Base-by-base conservation (phyloP, 1,140 invertebrate species). In the Akabosia matsudoensis region DNA sequence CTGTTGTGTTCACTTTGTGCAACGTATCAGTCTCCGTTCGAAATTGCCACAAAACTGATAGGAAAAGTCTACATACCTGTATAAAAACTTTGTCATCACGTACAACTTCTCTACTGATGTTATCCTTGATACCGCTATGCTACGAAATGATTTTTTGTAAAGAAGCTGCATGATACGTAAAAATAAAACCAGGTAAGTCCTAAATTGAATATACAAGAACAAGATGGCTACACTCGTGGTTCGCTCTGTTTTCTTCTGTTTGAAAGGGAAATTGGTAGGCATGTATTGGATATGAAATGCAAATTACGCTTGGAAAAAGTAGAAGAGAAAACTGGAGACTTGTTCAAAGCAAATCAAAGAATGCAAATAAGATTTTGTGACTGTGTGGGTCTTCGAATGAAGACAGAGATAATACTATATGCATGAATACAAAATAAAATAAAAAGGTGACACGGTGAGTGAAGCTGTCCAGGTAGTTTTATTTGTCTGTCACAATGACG, bases 301-400 rank as follows among this genome's bases (percentile, higher is more conserved):
- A 56, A 16, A 56, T 7, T 16, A 16, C 22, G 37, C 7, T 18
- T 45, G 18, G 14, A 56, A 56, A 56, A 24, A 56, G 10, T 10
- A 56, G 24, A 56, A 56, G 54, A 56, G 54, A 56, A 56, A 7
- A 13, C 3, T 56, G n/a, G 24, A 24, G 54, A 10, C 37, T 18
- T 22, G 14, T 22, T 56, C 54, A 56, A 56, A 56, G 54, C 10
- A 56, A 56, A 56, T 56, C 54, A 56, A 10, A 56, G 54, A 16
- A 56, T 56, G 54, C 54, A 56, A 56, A 56, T 56, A 56, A 56
- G 54, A 24, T 56, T 56, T 45, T 45, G n/a, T 45, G 37, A 7
- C 18, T 10, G 37, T 45, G 37, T 10, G 37, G n/a, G n/a, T n/a
- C n/a, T n/a, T 45, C 37, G 37, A 45, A 18, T 18, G 18, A 7